These are phyloP conservation scores for Upupa epops DNA, from an alignment of 2,113 vertebrate genomes.

Conservation along the genomic window DNA sequence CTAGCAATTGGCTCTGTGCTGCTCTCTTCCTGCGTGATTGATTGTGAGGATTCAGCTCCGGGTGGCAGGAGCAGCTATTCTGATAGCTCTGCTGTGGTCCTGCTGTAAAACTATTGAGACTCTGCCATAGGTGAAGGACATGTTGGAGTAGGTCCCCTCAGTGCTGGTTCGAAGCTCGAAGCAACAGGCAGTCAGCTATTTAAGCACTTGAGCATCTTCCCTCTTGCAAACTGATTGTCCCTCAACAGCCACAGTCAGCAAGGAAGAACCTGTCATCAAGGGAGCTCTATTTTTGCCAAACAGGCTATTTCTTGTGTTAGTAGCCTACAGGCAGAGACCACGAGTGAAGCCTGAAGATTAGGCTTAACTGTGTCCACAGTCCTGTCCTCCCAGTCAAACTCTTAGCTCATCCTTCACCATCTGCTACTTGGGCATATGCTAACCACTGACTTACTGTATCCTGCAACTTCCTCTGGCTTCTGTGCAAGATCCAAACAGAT, in stretches of 20 bases:
- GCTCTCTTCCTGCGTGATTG: slow-evolving; percentile 31
- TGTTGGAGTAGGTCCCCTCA: background rate
- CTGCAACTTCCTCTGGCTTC: slow-evolving; percentile 67
- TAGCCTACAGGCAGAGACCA: slow-evolving; percentile 7
- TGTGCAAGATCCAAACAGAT: slow-evolving; percentile 66
- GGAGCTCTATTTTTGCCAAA: slow-evolving; percentile 26
- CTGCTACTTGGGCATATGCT: slow-evolving; percentile 62
- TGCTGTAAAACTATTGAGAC: fast-evolving
- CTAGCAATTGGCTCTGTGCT: slow-evolving; percentile 29
- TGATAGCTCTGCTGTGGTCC: background rate
- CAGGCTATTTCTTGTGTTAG: background rate
- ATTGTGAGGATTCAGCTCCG: background rate
- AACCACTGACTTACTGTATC: slow-evolving; percentile 65
- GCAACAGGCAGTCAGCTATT: background rate
- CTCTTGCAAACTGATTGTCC: background rate
- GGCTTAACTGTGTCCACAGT: slow-evolving; percentile 36
- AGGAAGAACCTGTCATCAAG: background rate
- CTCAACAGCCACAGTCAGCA: background rate
- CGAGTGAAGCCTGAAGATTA: background rate
- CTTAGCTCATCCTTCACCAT: slow-evolving; percentile 53
- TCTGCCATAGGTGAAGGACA: background rate
- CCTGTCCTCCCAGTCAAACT: slow-evolving; percentile 48
- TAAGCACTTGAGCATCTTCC: background rate
- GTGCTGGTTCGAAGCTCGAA: background rate
- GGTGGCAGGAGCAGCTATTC: slow-evolving; percentile 2